Percentiles rank a stretch among this genome's conserved stretches.
These are phyloP conservation scores for Riptortus pedestris DNA, from an alignment of 1,140 invertebrate species.

Conservation along the genomic window DNA sequence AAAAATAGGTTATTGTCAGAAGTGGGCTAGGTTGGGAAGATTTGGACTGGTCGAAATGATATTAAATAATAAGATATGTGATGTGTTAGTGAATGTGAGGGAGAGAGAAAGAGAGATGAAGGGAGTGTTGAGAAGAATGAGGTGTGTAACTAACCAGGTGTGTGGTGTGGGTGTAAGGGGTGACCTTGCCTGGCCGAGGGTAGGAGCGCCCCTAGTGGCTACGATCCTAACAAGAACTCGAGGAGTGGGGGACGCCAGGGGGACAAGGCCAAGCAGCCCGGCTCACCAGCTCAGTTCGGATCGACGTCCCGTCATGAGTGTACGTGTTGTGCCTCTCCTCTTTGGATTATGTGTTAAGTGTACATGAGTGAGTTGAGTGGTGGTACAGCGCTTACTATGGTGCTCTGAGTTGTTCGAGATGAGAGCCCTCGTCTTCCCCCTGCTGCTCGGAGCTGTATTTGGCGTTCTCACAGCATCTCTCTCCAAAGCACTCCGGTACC, in stretches of 20 bases:
- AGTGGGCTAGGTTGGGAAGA: too few relatives aligned
- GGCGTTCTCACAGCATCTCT: constrained; percentile 55
- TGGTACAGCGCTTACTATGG: constrained; percentile 9
- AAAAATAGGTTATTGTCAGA: too few relatives aligned
- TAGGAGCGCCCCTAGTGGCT: constrained; percentile 18
- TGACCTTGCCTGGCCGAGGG: constrained; percentile 22
- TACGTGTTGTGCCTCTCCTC: constrained; percentile 3
- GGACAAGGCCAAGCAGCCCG: constrained; percentile 20
- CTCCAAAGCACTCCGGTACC: constrained; percentile 59
- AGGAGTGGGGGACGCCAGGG: constrained; percentile 5
- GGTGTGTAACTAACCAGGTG: constrained; percentile 7
- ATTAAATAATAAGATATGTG: too few relatives aligned
- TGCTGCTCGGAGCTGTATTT: constrained; percentile 53
- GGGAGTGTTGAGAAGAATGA: constrained; percentile 14
- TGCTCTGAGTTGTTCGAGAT: constrained; percentile 1
- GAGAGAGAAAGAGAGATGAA: neutral
- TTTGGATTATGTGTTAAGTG: constrained; percentile 26
- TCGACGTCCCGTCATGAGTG: constrained; percentile 6
- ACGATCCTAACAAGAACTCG: constrained; percentile 4
- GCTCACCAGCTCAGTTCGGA: constrained; percentile 18
- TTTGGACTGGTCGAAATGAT: too few relatives aligned
- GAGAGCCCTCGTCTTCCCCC: constrained; percentile 39
- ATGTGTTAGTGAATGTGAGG: too few relatives aligned
- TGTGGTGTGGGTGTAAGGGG: constrained; percentile 17
- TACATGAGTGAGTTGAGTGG: constrained; percentile 31